A percentile compares a stretch with the other conserved stretches of the same genome.
Evolutionary conservation across 2,888 invertebrate species (phyloP).

Genomic region (Incurvaria masculella): DNA sequence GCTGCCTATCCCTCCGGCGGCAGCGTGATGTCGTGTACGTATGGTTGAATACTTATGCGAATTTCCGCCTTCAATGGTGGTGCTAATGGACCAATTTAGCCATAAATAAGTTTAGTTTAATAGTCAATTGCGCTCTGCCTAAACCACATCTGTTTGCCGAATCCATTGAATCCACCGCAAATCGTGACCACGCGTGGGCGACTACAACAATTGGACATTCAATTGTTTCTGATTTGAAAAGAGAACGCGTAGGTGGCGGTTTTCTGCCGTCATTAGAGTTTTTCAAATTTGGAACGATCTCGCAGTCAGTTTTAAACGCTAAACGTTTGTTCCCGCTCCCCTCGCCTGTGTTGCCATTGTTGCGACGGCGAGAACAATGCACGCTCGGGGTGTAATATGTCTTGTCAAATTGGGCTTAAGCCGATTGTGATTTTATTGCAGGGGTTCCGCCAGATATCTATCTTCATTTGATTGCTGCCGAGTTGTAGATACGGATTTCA

Average conservation of each 20-base stretch:
- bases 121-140: too few species aligned
- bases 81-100: too few species aligned
- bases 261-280: neutral
- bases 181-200: neutral
- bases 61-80: too few species aligned
- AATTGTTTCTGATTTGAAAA: neutral
- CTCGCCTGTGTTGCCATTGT: neutral
- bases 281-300: neutral
- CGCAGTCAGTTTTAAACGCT: neutral
- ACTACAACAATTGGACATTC: neutral
- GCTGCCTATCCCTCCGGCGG: too few species aligned
- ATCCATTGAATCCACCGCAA: neutral
- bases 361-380: neutral
- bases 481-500: conserved; percentile 47
- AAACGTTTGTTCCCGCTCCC: too few species aligned
- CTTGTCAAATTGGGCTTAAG: conserved; percentile 49
- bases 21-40: too few species aligned
- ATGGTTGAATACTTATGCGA: too few species aligned
- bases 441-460: conserved; percentile 47
- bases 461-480: conserved; percentile 44
- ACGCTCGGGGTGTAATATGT: conserved; percentile 24
- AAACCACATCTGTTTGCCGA: neutral
- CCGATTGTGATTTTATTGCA: conserved; percentile 51
- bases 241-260: neutral
- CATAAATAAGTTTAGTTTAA: too few species aligned